A percentile compares a stretch with the other conserved stretches of the same genome.
phyloP scores from a whole-genome alignment of 2,113 vertebrate genomes.

The Edolisoma coerulescens region DNA sequence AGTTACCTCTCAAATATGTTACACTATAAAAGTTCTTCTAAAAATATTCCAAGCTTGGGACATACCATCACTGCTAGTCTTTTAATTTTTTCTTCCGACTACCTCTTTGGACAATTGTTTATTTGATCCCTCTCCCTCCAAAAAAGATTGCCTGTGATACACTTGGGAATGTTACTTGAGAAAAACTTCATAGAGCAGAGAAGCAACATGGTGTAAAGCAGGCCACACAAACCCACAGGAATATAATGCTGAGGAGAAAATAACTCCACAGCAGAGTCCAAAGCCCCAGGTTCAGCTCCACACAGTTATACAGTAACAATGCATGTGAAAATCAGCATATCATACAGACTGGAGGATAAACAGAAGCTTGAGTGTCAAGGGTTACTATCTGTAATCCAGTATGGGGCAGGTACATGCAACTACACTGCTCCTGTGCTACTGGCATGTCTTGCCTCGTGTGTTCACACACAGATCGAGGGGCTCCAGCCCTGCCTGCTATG shows the following conservation, averaged over 20 bases:
- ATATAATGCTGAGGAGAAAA: background rate
- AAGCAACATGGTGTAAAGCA: background rate
- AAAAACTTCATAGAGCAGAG: background rate
- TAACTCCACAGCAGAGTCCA: background rate
- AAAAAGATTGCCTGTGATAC: background rate
- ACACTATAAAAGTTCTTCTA: background rate
- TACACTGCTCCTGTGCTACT: background rate
- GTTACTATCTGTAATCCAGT: background rate
- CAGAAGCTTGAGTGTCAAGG: background rate
- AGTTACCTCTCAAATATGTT: background rate
- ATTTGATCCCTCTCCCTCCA: background rate
- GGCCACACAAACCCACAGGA: background rate
- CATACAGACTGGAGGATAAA: background rate
- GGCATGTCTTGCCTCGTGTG: background rate
- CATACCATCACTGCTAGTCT: background rate
- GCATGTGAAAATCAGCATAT: background rate
- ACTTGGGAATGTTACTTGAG: background rate
- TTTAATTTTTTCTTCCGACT: background rate
- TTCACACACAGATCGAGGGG: background rate
- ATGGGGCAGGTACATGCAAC: background rate
- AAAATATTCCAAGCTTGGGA: background rate
- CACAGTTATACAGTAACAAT: background rate
- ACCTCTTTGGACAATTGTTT: background rate
- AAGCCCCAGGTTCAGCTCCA: background rate
- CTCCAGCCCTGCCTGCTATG: background rate